phyloP scores from a whole-genome alignment of 2,797 vertebrate species.

The Otus scops region DNA sequence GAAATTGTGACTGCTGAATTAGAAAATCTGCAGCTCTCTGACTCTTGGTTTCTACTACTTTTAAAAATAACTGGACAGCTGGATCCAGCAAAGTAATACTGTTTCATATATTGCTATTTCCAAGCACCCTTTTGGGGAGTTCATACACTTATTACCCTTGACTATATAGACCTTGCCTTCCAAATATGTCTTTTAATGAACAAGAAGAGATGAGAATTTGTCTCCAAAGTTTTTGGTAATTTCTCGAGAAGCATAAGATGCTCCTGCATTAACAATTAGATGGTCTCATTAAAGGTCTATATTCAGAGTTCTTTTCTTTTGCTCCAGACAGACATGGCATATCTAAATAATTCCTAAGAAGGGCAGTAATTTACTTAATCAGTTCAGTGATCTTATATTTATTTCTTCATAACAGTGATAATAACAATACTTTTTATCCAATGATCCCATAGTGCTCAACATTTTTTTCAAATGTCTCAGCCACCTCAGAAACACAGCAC shows the following conservation, averaged over 20 bases:
- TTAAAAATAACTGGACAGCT: conserved; percentile 13
- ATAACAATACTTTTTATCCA: neutral
- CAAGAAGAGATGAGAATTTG: neutral
- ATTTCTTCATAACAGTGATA: neutral
- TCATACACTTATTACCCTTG: neutral
- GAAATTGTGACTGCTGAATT: neutral
- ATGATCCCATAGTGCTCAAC: neutral
- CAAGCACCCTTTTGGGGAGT: neutral
- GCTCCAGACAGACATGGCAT: neutral
- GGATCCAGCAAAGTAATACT: neutral
- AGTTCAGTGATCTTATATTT: neutral
- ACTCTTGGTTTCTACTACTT: neutral
- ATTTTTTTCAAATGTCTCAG: neutral
- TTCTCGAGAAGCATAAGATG: neutral
- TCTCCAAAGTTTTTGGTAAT: neutral
- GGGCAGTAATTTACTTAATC: neutral
- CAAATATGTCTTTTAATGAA: conserved; percentile 18
- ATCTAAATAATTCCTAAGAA: neutral
- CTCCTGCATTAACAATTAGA: neutral
- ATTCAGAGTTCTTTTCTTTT: neutral
- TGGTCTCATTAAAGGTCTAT: neutral
- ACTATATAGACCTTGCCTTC: neutral
- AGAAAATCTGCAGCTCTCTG: neutral
- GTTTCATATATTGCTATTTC: neutral
- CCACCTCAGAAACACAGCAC: neutral